These are phyloP conservation scores for Nematostella vectensis DNA, from an alignment of 92 coral and sea anemone genomes.

Conservation along the genomic window DNA sequence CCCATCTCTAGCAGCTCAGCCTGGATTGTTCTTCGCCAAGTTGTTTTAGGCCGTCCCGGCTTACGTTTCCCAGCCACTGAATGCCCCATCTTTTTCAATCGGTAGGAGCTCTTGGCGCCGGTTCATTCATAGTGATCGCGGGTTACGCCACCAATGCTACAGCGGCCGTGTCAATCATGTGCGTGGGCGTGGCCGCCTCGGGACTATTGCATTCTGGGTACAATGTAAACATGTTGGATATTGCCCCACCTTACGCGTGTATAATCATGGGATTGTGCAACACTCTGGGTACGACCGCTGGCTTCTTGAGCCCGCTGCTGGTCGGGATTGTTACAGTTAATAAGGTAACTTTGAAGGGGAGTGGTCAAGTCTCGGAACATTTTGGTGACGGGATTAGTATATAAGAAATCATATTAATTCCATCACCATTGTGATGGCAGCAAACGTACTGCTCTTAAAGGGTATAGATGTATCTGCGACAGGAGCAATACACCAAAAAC, in stretches of 20 bases:
- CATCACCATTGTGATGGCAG: too few relatives aligned
- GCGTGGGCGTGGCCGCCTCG: conserved; percentile 76
- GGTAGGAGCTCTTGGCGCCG: conserved; percentile 74
- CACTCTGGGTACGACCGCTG: conserved; percentile 74
- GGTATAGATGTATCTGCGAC: too few relatives aligned
- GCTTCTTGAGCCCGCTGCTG: conserved; percentile 82
- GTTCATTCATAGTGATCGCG: conserved; percentile 62
- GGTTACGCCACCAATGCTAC: conserved; percentile 56
- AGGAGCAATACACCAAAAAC: too few relatives aligned
- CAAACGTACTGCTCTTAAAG: too few relatives aligned
- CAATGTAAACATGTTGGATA: conserved; percentile 80
- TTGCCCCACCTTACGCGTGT: conserved; percentile 84
- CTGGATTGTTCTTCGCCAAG: too few relatives aligned
- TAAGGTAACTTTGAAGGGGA: conserved; percentile 69
- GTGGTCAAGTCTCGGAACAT: too few relatives aligned
- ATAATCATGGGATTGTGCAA: conserved; percentile 83
- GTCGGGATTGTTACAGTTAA: conserved; percentile 67
- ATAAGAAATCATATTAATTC: too few relatives aligned
- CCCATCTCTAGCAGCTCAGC: too few relatives aligned
- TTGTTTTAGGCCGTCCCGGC: too few relatives aligned
- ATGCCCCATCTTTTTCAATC: too few relatives aligned
- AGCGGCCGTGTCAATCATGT: conserved; percentile 66
- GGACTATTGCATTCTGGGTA: conserved; percentile 82
- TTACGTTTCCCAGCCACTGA: too few relatives aligned
- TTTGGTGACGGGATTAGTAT: too few relatives aligned